Percentiles rank a stretch among this genome's conserved stretches.
Conservation (phyloP, 2,113 vertebrate genomes). For the Hypocryptadius cinnamomeus region DNA sequence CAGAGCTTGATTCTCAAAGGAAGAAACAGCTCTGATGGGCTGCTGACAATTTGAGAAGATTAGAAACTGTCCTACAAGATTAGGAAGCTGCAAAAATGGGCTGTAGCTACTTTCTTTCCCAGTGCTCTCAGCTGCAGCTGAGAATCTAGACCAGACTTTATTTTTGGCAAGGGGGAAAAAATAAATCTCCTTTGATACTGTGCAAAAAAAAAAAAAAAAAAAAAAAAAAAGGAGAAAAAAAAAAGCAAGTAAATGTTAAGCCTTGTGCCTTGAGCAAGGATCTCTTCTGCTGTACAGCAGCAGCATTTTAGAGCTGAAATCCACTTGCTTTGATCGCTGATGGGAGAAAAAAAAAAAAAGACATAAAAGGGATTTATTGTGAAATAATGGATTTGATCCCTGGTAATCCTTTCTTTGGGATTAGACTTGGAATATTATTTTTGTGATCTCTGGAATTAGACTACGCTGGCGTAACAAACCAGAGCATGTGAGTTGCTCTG, state of each 20-base stretch:
- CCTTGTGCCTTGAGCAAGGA: background rate
- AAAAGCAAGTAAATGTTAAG: background rate
- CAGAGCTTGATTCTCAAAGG: background rate
- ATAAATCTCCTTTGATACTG: slow-evolving; percentile 27
- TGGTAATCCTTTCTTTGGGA: slow-evolving; percentile 31
- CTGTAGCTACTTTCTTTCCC: background rate
- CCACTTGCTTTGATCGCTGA: background rate
- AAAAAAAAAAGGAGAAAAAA: background rate
- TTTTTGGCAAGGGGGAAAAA: slow-evolving; percentile 21
- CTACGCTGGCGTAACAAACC: background rate
- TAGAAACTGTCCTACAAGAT: background rate
- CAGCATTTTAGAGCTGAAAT: background rate
- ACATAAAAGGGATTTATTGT: slow-evolving; percentile 8
- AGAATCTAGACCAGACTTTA: slow-evolving; percentile 29
- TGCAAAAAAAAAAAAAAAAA: background rate
- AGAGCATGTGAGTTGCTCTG: slow-evolving; percentile 14
- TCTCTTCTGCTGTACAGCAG: background rate
- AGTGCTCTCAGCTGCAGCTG: slow-evolving; percentile 17
- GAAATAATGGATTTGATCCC: slow-evolving; percentile 29
- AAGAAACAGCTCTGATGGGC: background rate
- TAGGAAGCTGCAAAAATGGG: background rate
- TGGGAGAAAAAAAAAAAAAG: background rate
- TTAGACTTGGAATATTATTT: slow-evolving; percentile 47
- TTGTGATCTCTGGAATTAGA: slow-evolving; percentile 39
- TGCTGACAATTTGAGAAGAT: background rate